These are phyloP conservation scores for Lucinisca nassula DNA, from an alignment of 2,888 invertebrate species.

Conservation along the genomic window DNA sequence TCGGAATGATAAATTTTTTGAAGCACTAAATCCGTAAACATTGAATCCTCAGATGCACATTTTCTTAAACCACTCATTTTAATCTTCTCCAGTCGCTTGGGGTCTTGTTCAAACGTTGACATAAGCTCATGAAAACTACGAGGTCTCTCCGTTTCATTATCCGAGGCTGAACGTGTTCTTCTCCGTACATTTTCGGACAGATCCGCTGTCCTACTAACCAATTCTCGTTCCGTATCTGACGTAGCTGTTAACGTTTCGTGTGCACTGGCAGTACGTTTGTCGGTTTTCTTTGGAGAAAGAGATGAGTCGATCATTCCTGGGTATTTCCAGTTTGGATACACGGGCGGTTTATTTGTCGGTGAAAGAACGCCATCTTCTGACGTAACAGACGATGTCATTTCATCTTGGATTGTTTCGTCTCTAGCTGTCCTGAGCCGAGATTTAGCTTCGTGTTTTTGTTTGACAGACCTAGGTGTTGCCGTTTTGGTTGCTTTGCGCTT, in stretches of 20 bases:
- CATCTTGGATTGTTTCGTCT: slow-evolving; percentile 46
- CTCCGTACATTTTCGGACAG: slow-evolving; percentile 37
- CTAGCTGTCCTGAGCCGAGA: slow-evolving; percentile 58
- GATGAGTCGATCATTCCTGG: slow-evolving; percentile 48
- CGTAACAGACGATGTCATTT: slow-evolving; percentile 30
- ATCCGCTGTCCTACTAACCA: not conserved
- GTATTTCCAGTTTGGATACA: slow-evolving; percentile 72
- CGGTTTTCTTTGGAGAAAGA: slow-evolving; percentile 38
- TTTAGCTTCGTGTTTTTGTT: slow-evolving; percentile 75
- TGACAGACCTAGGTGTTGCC: slow-evolving; percentile 73
- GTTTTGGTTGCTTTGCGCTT: slow-evolving; percentile 45
- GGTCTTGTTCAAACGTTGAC: slow-evolving; percentile 78
- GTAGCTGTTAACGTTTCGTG: slow-evolving; percentile 31
- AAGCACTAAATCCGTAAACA: slow-evolving; percentile 72
- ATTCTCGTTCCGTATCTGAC: slow-evolving; percentile 51
- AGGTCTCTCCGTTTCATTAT: slow-evolving; percentile 74
- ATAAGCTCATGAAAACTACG: slow-evolving; percentile 84
- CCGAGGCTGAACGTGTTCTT: slow-evolving; percentile 46
- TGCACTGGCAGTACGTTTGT: slow-evolving; percentile 6
- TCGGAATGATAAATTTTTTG: slow-evolving; percentile 77
- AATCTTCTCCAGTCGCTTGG: slow-evolving; percentile 68
- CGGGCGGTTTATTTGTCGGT: slow-evolving; percentile 74
- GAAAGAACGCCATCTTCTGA: slow-evolving; percentile 57
- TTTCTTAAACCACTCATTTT: slow-evolving; percentile 72
- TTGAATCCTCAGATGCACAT: slow-evolving; percentile 79